These are phyloP conservation scores for Brachionus angularis DNA, from an alignment of 1,140 invertebrate genomes.

Conservation along the genomic window DNA sequence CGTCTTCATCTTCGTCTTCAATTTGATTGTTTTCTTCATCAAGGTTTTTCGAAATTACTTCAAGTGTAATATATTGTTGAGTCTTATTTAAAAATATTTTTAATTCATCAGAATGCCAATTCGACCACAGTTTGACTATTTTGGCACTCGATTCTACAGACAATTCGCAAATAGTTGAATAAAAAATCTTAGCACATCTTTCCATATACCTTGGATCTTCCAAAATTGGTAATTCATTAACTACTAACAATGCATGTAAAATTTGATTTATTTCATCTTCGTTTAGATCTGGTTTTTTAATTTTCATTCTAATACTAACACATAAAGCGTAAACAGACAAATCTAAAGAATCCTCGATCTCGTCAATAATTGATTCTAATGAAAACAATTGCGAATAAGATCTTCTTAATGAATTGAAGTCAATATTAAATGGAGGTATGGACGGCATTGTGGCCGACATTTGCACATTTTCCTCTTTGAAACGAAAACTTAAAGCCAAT, in stretches of 20 bases:
- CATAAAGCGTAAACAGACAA: conserved; percentile 72
- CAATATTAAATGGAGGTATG: conserved; percentile 49
- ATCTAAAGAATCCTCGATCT: conserved; percentile 67
- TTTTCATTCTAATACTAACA: conserved; percentile 69
- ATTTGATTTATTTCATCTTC: conserved; percentile 61
- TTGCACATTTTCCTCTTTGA: not conserved
- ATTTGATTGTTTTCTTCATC: conserved; percentile 60
- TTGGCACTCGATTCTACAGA: conserved; percentile 72
- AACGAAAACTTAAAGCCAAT: not conserved
- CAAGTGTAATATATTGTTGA: conserved; percentile 78
- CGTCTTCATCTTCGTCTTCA: conserved; percentile 78
- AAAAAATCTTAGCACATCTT: conserved; percentile 72
- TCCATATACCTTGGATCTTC: conserved; percentile 76
- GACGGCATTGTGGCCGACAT: not conserved
- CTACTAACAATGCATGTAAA: conserved; percentile 73
- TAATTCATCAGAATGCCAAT: conserved; percentile 67
- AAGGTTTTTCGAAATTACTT: conserved; percentile 64
- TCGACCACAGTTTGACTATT: conserved; percentile 73
- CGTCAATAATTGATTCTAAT: conserved; percentile 61
- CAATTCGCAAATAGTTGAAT: conserved; percentile 70
- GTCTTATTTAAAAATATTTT: conserved; percentile 71
- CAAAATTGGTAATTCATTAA: conserved; percentile 78
- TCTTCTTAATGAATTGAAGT: conserved; percentile 63
- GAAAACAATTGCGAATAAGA: conserved; percentile 64
- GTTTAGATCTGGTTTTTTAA: conserved; percentile 62